Base-by-base conservation (phyloP, 2,113 vertebrate species). In the Stigmatopora argus region DNA sequence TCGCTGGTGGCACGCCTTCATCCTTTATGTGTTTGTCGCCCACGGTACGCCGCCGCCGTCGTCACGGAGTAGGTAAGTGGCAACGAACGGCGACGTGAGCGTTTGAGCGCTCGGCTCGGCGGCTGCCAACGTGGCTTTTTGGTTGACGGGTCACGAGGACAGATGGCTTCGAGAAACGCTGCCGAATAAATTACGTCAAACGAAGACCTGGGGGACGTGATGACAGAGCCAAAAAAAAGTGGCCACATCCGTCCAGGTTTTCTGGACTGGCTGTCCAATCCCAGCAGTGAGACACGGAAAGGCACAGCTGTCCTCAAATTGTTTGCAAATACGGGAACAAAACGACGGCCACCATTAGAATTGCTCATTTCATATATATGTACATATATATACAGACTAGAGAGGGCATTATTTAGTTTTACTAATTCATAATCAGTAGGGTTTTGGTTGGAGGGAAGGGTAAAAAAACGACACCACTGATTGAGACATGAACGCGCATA, bases 21-120 rank as follows among this genome's bases (percentile, higher is more conserved):
- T 61, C 59, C 59, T 61, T 61, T 45, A 45, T 61, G n/a, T 19
- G 19, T 23, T 45, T 60, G 58, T 60, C 58, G 18, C 34, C 58
- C 18, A 35, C 15, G 41, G 58, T 19, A 53, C 12, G 12, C 17
- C 57, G 57, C 19, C 19, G 9, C 3, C 26, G 26, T 3, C 26
- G 26, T 3, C 17, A 10, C 31, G 15, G 10, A 58, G 8, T 35
- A 35, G 8, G 18, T 53, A 53, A 48, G 46, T 17, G 14, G 14
- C 15, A 2, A 5, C 14, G 46, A 15, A 48, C 4, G 5, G 14
- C 46, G 15, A 17, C 5, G 52, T 23, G 11, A 23, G 12, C 12
- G 53, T 55, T 56, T 23, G 1, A 23, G 21, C 52, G 35, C 58
- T 60, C 12, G 58, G 0, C n/a, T 44, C 58, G 3, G 58, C 35